phyloP scores from a whole-genome alignment of 2,113 vertebrate genomes.

The Halichoerus grypus region DNA sequence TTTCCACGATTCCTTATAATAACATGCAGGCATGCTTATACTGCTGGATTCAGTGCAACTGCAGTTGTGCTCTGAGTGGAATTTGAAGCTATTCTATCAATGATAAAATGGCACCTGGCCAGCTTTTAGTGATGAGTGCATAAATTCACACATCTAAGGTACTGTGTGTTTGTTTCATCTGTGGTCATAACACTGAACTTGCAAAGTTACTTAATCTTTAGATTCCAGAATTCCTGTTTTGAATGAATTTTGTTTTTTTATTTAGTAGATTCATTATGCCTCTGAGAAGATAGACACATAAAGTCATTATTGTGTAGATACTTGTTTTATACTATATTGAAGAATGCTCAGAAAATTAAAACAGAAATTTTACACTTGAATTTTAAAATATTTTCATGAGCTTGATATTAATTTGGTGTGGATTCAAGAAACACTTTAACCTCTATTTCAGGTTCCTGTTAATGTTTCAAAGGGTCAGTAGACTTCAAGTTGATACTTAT shows the following conservation, averaged over 20 bases:
- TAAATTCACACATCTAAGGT: background rate
- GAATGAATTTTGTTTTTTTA: conserved; percentile 44
- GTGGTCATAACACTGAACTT: conserved; percentile 21
- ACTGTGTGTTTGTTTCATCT: conserved; percentile 34
- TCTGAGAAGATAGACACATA: background rate
- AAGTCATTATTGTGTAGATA: conserved; percentile 15
- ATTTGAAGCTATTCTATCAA: conserved; percentile 82
- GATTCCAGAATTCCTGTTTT: conserved; percentile 31
- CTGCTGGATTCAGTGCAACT: conserved; percentile 74
- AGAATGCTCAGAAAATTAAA: conserved; percentile 49
- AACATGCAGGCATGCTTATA: conserved; percentile 80
- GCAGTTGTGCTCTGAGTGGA: conserved; percentile 86
- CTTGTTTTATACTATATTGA: conserved; percentile 30
- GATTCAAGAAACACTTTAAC: conserved; percentile 7
- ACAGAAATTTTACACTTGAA: background rate
- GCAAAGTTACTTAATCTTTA: conserved; percentile 32
- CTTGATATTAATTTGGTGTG: background rate
- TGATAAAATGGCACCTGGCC: conserved; percentile 62
- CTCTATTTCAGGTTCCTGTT: background rate
- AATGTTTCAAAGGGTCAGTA: conserved; percentile 24
- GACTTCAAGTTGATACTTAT: background rate
- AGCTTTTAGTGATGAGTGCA: conserved; percentile 18
- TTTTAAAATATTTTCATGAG: conserved; percentile 17
- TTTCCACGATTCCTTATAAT: conserved; percentile 87
- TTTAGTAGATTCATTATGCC: background rate